Evolutionary conservation across 2,888 invertebrate species (phyloP).

Genomic region (Marronus borbonicus): DNA sequence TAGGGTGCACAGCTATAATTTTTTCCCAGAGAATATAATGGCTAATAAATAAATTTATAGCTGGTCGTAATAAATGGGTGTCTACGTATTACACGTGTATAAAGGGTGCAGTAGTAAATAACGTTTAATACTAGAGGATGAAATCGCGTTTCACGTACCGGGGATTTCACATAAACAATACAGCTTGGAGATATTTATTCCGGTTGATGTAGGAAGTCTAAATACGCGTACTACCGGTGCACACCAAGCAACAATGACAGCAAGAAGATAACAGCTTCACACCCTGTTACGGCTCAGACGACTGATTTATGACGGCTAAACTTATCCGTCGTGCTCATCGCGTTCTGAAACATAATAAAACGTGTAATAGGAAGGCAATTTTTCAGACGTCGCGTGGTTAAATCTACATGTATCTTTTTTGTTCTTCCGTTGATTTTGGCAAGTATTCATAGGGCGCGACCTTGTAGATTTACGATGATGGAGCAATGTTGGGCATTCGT

Average conservation of each 20-base stretch:
- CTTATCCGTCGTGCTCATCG: background rate
- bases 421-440: background rate
- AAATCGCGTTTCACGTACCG: background rate
- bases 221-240: constrained; percentile 20
- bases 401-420: constrained; percentile 9
- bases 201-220: constrained; percentile 23
- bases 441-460: too few species aligned
- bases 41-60: constrained; percentile 11
- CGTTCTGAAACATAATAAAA: constrained; percentile 2
- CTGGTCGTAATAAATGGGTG: background rate
- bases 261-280: constrained; percentile 23
- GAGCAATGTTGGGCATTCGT: too few species aligned
- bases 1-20: background rate
- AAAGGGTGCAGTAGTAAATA: background rate
- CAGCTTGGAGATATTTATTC: constrained; percentile 3
- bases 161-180: constrained; percentile 18
- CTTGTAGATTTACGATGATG: too few species aligned
- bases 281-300: constrained; percentile 15
- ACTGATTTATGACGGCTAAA: constrained; percentile 19
- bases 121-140: background rate
- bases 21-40: background rate
- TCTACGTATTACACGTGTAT: background rate
- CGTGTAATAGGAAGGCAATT: background rate
- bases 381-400: background rate
- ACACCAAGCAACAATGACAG: background rate